These are phyloP conservation scores for Drosophila triauraria DNA, from an alignment of 1,140 invertebrate genomes.

Conservation along the genomic window DNA sequence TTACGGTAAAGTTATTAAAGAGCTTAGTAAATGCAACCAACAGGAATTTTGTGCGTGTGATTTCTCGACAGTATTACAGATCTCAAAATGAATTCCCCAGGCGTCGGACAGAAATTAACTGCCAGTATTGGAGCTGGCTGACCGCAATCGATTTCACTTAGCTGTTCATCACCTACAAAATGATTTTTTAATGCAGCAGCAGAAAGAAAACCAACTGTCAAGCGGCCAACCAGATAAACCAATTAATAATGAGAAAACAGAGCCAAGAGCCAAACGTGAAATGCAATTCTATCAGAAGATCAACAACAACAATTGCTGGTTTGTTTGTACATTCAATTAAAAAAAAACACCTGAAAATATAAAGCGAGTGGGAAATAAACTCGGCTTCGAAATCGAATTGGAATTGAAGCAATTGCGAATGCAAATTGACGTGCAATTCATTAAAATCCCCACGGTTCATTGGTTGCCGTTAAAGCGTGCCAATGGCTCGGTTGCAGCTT, in stretches of 20 bases:
- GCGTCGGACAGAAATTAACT: conserved; percentile 5
- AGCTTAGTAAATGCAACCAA: not conserved
- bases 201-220: conserved; percentile 38
- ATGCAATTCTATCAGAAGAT: conserved; percentile 52
- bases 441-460: conserved; percentile 70
- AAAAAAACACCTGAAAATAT: conserved; percentile 39
- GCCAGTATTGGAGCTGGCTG: conserved; percentile 6
- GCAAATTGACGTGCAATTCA: conserved; percentile 76
- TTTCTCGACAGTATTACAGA: not conserved
- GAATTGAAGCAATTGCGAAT: conserved; percentile 65
- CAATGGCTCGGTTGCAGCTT: conserved; percentile 35
- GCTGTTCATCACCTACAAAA: conserved; percentile 45
- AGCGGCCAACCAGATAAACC: conserved; percentile 46
- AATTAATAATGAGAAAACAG: conserved; percentile 67
- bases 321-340: conserved; percentile 69
- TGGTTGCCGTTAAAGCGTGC: conserved; percentile 64
- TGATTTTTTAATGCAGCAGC: conserved; percentile 38
- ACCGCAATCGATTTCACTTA: conserved; percentile 52
- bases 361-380: conserved; percentile 21
- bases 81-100: not conserved
- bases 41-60: not conserved
- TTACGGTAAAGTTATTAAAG: no score
- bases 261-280: conserved; percentile 54
- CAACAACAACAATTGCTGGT: conserved; percentile 35
- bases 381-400: conserved; percentile 51